Evolutionary conservation across 2,113 vertebrate genomes (phyloP), one percentile per base, ranked within the genome.

Genomic region (Nannospalax galili): DNA sequence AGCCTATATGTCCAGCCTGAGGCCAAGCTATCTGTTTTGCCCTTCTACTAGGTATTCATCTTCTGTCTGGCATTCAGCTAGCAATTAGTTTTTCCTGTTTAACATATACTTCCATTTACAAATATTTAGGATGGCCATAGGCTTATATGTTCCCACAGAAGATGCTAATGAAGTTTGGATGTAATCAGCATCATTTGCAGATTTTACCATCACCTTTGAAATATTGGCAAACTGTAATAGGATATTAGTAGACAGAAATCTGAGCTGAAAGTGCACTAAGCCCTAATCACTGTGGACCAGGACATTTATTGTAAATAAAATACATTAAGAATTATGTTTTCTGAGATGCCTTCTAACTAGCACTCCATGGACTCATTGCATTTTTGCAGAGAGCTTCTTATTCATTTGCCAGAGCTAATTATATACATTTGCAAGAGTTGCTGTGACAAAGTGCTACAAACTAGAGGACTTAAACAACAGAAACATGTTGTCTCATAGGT

Each of bases 231-330:
- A 64, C 20, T 48, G 7, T 35, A 17, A 78, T 3, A 88, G 56
- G 70, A 42, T 12, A 48, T 1, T 17, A 20, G 60, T 26, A 30
- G 30, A 56, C 19, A 24, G 32, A 84, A 95, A 81, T 6, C 72
- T 80, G 70, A 95, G 30, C 70, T 75, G 80, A 90, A 42, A 86
- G 69, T 64, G 78, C 32, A 72, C 56, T 89, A 84, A 84, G 45
- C 72, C 84, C 84, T 81, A 26, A 77, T 80, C 52, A 26, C 69
- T 94, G 12, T 77, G 60, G 92, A 70, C 56, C 77, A 84, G 74
- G 89, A 26, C 30, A 79, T 82, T 91, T 84, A 73, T 95, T 96
- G n/a, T n/a, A n/a, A n/a, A 52, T 52, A 52, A 88, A 80, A 60
- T 20, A 32, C 1, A 19, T 70, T 93, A 80, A 79, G 69, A 73